Percentiles rank a stretch among this genome's conserved stretches.
phyloP scores from a whole-genome alignment of 2,113 vertebrate genomes.

The Eulacestoma nigropectus region DNA sequence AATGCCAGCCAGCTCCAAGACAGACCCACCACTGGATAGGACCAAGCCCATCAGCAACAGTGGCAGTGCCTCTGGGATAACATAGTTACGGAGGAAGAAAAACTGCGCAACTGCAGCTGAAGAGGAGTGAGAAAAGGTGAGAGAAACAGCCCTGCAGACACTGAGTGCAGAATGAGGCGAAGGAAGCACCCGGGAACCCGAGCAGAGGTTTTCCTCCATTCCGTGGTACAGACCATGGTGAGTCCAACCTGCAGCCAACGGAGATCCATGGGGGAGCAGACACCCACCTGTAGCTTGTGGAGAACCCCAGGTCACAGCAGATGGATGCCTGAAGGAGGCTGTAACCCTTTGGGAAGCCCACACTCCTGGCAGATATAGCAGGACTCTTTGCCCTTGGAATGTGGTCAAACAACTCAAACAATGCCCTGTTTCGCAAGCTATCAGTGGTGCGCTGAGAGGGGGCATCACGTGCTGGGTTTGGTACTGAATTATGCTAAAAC shows the following conservation, averaged over 20 bases:
- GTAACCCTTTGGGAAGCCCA: background rate
- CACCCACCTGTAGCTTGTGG: background rate
- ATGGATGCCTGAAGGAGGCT: background rate
- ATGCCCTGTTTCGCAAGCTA: background rate
- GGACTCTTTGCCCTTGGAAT: background rate
- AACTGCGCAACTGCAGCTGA: background rate
- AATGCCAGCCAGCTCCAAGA: background rate
- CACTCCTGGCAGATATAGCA: background rate
- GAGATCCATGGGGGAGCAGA: background rate
- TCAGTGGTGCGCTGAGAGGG: background rate
- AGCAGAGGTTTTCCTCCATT: background rate
- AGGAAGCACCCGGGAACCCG: accelerated
- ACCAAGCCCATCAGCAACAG: background rate
- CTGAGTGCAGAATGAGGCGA: background rate
- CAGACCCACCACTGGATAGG: background rate
- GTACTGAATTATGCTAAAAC: background rate
- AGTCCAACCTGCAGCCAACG: background rate
- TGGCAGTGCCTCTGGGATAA: background rate
- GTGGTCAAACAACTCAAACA: background rate
- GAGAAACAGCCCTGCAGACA: background rate
- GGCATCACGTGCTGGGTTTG: background rate
- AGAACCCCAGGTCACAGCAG: background rate
- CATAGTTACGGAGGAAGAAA: background rate
- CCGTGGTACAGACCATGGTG: accelerated
- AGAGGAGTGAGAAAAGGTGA: background rate